Base-by-base conservation (phyloP, 2,888 invertebrate species). In the Mimas tiliae region DNA sequence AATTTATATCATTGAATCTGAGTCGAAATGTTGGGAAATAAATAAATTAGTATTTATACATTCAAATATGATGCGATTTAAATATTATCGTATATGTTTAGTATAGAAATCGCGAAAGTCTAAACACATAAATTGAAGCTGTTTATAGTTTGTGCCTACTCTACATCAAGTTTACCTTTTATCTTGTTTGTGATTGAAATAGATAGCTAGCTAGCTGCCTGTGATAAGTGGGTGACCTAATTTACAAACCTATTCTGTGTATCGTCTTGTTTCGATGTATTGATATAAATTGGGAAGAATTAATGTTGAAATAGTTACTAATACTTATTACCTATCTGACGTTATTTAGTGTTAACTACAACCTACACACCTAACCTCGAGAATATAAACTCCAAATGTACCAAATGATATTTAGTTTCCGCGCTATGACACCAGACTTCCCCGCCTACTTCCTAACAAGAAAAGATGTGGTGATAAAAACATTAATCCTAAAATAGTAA, bases 141-240 rank as follows among this genome's bases (percentile, higher is more conserved):
- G 27, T 27, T 27, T 27, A 27, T 27, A 27, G 27, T 27, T 27
- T 27, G 27, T 4, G 4, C 27, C 27, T 27, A 27, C 27, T 27
- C 27, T 38, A 38, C 58, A 58, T 12, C 19, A 53, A 42, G 19
- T 19, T 16, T 12, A 14, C 19, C 58, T 38, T 58, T 65, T 42
- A 58, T 58, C 58, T 58, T 58, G 58, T 58, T 38, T 42, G 12
- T 42, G 58, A 58, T 58, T 58, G 42, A 58, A 58, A 58, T 42
- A 55, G 55, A 55, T 55, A 58, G 42, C 38, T 9, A 38, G 38
- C 7, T 38, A 38, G 38, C 38, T 38, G 38, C 42, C 14, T 19
- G 58, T 42, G 42, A 42, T 42, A 58, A 42, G 19, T 42, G 12
- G 42, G 21, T 38, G 58, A 42, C 58, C 58, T 58, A 38, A 42